Evolutionary conservation across 2,888 invertebrate species (phyloP).

Genomic region (Eilema griseolum): DNA sequence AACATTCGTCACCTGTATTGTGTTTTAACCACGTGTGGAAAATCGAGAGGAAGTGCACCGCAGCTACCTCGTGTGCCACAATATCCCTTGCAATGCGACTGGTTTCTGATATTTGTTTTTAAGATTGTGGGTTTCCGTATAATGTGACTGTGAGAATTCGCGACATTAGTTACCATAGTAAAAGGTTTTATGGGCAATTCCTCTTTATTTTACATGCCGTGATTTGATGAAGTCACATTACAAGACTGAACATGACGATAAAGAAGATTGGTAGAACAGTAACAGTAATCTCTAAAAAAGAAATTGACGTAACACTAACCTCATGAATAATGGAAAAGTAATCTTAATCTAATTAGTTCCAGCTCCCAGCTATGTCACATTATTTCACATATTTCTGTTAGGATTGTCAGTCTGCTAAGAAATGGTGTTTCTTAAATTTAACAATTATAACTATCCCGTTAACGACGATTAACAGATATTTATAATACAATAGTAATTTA

Average conservation of each 20-base stretch:
- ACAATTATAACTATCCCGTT: conserved; percentile 50
- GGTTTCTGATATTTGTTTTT: no score
- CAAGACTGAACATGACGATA: background rate
- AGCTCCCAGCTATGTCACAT: conserved; percentile 2
- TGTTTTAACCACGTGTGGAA: background rate
- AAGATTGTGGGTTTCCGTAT: background rate
- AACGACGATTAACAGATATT: conserved; percentile 48
- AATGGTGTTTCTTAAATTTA: conserved; percentile 1
- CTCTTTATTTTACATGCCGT: background rate
- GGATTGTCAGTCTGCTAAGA: background rate
- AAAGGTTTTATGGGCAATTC: background rate
- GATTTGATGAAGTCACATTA: background rate
- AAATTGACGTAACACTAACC: background rate
- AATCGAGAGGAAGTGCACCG: background rate
- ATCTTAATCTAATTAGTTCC: background rate
- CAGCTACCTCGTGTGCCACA: background rate
- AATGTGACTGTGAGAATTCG: background rate
- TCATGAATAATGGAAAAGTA: background rate
- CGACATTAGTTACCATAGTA: background rate
- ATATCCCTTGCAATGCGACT: background rate
- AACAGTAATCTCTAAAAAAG: background rate
- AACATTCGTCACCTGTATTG: background rate
- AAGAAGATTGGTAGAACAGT: conserved; percentile 3
- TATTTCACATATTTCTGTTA: conserved; percentile 3
- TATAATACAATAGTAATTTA: conserved; percentile 55